Conservation (phyloP, 2,888 invertebrate species). For the Latrodectus elegans region DNA sequence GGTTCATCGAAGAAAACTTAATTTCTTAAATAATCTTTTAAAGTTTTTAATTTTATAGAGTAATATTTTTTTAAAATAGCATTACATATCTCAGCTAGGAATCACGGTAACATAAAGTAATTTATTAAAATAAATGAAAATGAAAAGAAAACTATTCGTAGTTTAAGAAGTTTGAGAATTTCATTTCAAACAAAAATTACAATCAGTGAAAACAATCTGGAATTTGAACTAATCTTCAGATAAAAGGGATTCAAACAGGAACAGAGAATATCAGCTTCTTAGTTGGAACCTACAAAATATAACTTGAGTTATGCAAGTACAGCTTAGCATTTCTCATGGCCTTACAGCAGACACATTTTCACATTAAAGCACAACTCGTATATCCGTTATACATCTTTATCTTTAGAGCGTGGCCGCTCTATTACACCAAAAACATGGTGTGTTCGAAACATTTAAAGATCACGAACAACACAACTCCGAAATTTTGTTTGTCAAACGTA, state of each 20-base stretch:
- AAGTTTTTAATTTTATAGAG: too few relatives aligned
- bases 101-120: too few relatives aligned
- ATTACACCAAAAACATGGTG: background rate
- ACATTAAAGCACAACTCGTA: slow-evolving; percentile 25
- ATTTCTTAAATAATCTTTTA: too few relatives aligned
- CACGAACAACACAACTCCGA: background rate
- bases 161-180: too few relatives aligned
- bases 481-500: slow-evolving; percentile 73
- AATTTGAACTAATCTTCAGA: background rate
- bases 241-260: background rate
- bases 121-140: too few relatives aligned
- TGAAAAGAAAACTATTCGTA: too few relatives aligned
- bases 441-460: slow-evolving; percentile 8
- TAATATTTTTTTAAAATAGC: too few relatives aligned
- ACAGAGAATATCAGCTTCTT: background rate
- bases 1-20: too few relatives aligned
- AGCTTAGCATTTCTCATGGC: slow-evolving; percentile 5
- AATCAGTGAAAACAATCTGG: background rate
- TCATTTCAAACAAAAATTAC: too few relatives aligned
- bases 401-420: background rate
- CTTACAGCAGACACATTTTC: slow-evolving; percentile 24
- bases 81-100: too few relatives aligned
- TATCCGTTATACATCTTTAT: slow-evolving; percentile 2
- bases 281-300: background rate
- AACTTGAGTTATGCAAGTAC: background rate